Conservation (phyloP, 2,888 invertebrate species). For the Megastigmus dorsalis region DNA sequence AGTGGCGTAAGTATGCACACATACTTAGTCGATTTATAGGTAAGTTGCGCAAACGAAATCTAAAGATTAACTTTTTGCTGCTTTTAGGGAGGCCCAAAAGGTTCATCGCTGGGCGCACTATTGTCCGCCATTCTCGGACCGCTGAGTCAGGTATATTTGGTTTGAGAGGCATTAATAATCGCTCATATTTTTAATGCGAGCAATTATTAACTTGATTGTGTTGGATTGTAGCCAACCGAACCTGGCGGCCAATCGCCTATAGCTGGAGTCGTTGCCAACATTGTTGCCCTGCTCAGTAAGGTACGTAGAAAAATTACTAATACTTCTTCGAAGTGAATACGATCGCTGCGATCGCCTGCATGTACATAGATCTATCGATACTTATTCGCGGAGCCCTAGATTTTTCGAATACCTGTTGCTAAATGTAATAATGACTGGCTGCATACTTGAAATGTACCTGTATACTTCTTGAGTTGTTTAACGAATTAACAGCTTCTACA, state of each 20-base stretch:
- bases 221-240: constrained; percentile 67
- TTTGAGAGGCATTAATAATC: too few species aligned
- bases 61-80: background rate
- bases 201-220: too few species aligned
- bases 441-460: too few species aligned
- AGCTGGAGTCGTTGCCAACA: constrained; percentile 63
- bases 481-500: too few species aligned
- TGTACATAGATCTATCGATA: too few species aligned
- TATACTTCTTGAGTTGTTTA: too few species aligned
- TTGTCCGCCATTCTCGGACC: constrained; percentile 62
- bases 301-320: constrained; percentile 64
- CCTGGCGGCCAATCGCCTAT: constrained; percentile 65
- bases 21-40: background rate
- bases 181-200: too few species aligned
- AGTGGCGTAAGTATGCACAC: constrained; percentile 65
- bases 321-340: too few species aligned
- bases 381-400: too few species aligned
- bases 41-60: background rate
- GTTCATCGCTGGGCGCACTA: constrained; percentile 62
- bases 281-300: constrained; percentile 66
- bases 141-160: constrained; percentile 65
- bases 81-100: constrained; percentile 47
- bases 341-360: too few species aligned
- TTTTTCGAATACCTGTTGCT: too few species aligned
- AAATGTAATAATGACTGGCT: too few species aligned